Evolutionary conservation across 2,888 invertebrate species (phyloP).

Genomic region (Epirrita christyi): DNA sequence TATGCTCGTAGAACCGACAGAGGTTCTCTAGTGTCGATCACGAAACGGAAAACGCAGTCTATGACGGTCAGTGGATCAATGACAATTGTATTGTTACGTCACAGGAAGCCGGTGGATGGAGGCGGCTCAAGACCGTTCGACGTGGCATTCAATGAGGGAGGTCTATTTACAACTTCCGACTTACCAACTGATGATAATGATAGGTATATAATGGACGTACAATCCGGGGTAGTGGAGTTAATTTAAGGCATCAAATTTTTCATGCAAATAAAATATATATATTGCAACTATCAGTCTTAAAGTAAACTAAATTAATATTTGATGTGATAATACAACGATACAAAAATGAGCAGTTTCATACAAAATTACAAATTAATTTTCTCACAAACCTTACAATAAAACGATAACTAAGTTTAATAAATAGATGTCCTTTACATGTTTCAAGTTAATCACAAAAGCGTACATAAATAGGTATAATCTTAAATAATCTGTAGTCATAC

Average conservation of each 20-base stretch:
- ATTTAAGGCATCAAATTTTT: background rate
- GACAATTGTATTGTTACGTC: too few relatives aligned
- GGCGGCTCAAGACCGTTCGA: too few relatives aligned
- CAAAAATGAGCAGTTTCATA: slow-evolving; percentile 24
- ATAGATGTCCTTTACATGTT: slow-evolving; percentile 11
- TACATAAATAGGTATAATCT: background rate
- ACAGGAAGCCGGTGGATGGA: too few relatives aligned
- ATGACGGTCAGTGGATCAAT: too few relatives aligned
- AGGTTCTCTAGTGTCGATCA: too few relatives aligned
- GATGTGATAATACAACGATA: slow-evolving; percentile 20
- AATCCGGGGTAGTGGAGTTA: background rate
- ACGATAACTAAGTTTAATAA: slow-evolving; percentile 13
- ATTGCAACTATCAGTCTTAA: slow-evolving; percentile 74
- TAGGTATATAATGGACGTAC: background rate
- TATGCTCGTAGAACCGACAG: too few relatives aligned
- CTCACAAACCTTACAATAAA: slow-evolving; percentile 20
- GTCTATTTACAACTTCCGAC: too few relatives aligned
- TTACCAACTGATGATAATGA: too few relatives aligned
- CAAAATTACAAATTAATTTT: slow-evolving; percentile 8
- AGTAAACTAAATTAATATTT: slow-evolving; percentile 58
- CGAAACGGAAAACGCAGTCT: too few relatives aligned
- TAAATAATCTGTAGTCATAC: background rate
- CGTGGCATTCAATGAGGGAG: too few relatives aligned
- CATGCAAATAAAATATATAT: slow-evolving; percentile 46
- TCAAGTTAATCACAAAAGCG: slow-evolving; percentile 2